phyloP scores from a whole-genome alignment of 2,797 vertebrate species.

The Parauchenoglanis punctatus region DNA sequence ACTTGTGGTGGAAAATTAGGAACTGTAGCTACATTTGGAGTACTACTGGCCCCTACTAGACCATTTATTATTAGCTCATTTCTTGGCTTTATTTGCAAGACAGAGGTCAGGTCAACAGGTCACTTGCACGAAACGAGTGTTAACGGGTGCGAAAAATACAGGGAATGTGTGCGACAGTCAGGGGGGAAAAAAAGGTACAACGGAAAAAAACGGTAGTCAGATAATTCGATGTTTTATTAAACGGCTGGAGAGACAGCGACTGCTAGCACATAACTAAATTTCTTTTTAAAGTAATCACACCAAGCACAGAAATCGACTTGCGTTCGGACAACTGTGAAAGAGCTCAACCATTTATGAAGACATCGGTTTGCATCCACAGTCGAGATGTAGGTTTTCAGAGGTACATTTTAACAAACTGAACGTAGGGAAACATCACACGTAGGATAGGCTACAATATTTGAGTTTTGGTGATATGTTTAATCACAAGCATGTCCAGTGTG shows the following conservation, averaged over 20 bases:
- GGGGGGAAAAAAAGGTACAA: slow-evolving; percentile 35
- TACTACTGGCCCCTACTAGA: neutral
- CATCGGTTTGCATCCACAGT: slow-evolving; percentile 53
- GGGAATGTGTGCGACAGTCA: slow-evolving; percentile 26
- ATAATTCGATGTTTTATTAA: slow-evolving; percentile 60
- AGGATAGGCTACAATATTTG: slow-evolving; percentile 52
- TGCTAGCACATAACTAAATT: slow-evolving; percentile 53
- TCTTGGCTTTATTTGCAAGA: neutral
- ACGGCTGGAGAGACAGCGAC: slow-evolving; percentile 60
- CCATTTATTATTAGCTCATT: neutral
- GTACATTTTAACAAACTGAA: slow-evolving; percentile 58
- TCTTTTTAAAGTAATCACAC: slow-evolving; percentile 53
- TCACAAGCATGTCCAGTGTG: slow-evolving; percentile 55
- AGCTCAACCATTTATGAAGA: slow-evolving; percentile 46
- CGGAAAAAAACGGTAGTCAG: slow-evolving; percentile 44
- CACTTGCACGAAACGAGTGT: slow-evolving; percentile 27
- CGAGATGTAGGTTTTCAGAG: slow-evolving; percentile 47
- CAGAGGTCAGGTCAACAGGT: neutral
- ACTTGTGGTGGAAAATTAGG: neutral
- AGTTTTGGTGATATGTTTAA: slow-evolving; percentile 43
- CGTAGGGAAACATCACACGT: slow-evolving; percentile 54
- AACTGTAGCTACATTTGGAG: neutral
- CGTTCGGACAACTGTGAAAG: slow-evolving; percentile 28
- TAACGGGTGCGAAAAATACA: slow-evolving; percentile 35
- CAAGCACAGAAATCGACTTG: slow-evolving; percentile 54